Conservation (phyloP, 1,140 invertebrate species). For the Drosophila biarmipes region DNA sequence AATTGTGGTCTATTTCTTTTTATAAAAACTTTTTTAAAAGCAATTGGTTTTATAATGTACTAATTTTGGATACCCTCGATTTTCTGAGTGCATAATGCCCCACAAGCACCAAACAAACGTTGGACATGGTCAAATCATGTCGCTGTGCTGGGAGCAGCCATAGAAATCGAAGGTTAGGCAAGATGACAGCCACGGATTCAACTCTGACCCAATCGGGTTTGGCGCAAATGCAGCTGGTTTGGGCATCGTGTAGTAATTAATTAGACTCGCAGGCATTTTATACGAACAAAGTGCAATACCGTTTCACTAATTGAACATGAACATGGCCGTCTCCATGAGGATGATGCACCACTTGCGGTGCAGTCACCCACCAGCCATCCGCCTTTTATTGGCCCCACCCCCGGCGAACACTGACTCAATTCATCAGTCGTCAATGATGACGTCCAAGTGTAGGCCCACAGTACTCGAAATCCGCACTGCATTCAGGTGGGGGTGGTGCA, state of each 20-base stretch:
- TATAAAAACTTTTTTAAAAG: background rate
- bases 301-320: constrained; percentile 79
- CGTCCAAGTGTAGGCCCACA: constrained; percentile 66
- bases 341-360: constrained; percentile 27
- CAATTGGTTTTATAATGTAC: too few relatives aligned
- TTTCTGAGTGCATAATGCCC: constrained; percentile 6
- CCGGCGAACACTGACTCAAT: constrained; percentile 7
- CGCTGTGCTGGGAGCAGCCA: background rate
- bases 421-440: constrained; percentile 59
- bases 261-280: constrained; percentile 81
- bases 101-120: background rate
- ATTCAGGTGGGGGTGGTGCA: constrained; percentile 31
- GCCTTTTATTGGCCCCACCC: too few relatives aligned
- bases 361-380: background rate
- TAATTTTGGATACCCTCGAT: background rate
- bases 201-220: constrained; percentile 18
- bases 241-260: constrained; percentile 64
- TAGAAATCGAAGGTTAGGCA: constrained; percentile 15
- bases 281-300: constrained; percentile 59
- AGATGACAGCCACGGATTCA: constrained; percentile 29
- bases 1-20: too few relatives aligned
- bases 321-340: constrained; percentile 42
- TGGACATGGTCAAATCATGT: constrained; percentile 20
- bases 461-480: constrained; percentile 66
- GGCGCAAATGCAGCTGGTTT: constrained; percentile 27